A percentile compares a stretch with the other conserved stretches of the same genome.
Conservation (phyloP, 1,140 invertebrate genomes). For the Drosophila yakuba region DNA sequence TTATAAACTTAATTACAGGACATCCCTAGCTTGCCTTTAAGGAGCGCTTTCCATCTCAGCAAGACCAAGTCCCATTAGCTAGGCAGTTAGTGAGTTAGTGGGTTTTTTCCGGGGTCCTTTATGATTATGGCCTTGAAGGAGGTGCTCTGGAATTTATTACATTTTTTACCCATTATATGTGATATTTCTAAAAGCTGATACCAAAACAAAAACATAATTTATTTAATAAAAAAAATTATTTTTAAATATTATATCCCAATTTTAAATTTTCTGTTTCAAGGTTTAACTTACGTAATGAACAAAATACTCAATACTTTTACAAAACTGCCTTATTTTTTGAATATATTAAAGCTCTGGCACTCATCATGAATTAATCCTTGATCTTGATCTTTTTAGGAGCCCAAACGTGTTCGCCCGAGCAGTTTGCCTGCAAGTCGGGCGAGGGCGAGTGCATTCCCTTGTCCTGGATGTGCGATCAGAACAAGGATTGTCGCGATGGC, state of each 20-base stretch:
- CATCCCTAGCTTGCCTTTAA: constrained; percentile 45
- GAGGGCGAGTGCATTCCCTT: constrained; percentile 94
- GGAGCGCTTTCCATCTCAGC: constrained; percentile 18
- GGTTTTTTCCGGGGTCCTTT: constrained; percentile 19
- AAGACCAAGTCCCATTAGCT: constrained; percentile 47
- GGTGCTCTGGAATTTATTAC: background rate
- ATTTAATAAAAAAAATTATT: background rate
- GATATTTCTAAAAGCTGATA: background rate
- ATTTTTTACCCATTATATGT: background rate
- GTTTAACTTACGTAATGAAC: too few species aligned
- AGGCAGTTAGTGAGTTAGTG: constrained; percentile 51
- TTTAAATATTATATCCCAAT: background rate
- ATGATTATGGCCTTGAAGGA: background rate
- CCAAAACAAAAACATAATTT: background rate
- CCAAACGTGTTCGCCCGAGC: constrained; percentile 91
- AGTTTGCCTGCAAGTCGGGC: constrained; percentile 92
- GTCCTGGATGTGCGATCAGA: constrained; percentile 96
- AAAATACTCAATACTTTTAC: too few species aligned
- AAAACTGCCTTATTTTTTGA: too few species aligned
- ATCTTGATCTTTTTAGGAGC: constrained; percentile 87
- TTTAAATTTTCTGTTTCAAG: background rate
- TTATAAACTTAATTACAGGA: constrained; percentile 78
- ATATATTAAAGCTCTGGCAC: too few species aligned
- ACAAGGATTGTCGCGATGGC: constrained; percentile 93
- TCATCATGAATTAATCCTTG: too few species aligned